Evolutionary conservation across 2,888 invertebrate species (phyloP).

Genomic region (Choristoneura rosaceana): DNA sequence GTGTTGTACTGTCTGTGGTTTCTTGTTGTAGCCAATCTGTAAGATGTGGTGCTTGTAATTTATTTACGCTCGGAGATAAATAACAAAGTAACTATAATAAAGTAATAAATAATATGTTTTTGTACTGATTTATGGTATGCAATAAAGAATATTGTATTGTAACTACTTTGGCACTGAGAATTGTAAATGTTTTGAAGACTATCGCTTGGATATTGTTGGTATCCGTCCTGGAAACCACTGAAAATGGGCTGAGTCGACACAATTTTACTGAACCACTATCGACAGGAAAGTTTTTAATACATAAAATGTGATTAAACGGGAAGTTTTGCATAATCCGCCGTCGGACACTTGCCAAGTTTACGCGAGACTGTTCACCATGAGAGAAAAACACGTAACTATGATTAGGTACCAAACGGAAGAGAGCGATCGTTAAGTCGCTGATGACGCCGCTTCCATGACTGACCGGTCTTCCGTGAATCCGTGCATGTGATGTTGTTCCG

Average conservation of each 20-base stretch:
- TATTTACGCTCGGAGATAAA: too few species aligned
- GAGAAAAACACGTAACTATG: background rate
- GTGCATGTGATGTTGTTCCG: background rate
- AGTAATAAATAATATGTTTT: too few species aligned
- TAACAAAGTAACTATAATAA: too few species aligned
- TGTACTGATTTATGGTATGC: too few species aligned
- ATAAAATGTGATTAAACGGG: background rate
- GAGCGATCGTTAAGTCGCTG: background rate
- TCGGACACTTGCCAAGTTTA: conserved; percentile 1
- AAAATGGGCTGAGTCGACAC: background rate
- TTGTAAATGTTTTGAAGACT: too few species aligned
- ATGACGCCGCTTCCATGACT: background rate
- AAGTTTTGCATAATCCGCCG: background rate
- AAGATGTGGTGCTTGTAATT: background rate
- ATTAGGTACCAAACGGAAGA: background rate
- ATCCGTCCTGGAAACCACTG: background rate
- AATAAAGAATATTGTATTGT: too few species aligned
- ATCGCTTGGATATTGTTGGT: background rate
- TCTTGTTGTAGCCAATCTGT: background rate
- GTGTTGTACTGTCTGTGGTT: background rate
- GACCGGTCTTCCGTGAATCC: conserved; percentile 9
- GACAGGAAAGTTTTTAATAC: background rate
- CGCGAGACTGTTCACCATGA: background rate
- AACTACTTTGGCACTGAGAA: too few species aligned
- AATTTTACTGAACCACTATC: background rate